A percentile compares a stretch with the other conserved stretches of the same genome.
phyloP scores from a whole-genome alignment of 1,140 invertebrate genomes.

The Drosophila prosaltans region DNA sequence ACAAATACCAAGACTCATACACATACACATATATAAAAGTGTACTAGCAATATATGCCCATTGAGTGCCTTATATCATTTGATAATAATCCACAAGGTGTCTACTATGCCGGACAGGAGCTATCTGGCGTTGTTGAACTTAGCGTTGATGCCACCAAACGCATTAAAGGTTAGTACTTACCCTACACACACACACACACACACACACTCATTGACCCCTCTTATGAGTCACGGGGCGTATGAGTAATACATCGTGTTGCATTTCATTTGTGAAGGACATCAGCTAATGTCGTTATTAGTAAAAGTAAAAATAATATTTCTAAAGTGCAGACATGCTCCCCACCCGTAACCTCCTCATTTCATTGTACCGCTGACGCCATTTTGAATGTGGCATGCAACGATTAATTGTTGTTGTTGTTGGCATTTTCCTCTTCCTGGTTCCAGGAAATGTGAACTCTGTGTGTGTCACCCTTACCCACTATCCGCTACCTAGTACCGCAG shows the following conservation, averaged over 20 bases:
- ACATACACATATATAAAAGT: slow-evolving; percentile 35
- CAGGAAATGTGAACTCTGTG: background rate
- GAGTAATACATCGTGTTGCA: slow-evolving; percentile 43
- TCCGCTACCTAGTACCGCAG: background rate
- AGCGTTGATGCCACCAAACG: slow-evolving; percentile 78
- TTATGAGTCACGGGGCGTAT: slow-evolving; percentile 64
- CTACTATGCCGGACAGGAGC: slow-evolving; percentile 85
- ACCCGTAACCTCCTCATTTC: background rate
- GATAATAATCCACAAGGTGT: slow-evolving; percentile 84
- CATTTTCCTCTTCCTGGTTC: slow-evolving; percentile 31
- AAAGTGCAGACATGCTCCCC: background rate
- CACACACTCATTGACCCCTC: background rate
- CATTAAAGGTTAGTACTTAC: slow-evolving; percentile 68
- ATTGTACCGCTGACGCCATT: slow-evolving; percentile 44
- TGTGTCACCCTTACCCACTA: background rate
- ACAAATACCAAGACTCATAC: slow-evolving; percentile 6
- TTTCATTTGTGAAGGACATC: slow-evolving; percentile 27
- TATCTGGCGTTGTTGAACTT: slow-evolving; percentile 84
- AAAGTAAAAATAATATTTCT: slow-evolving; percentile 2
- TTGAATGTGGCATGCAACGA: slow-evolving; percentile 43
- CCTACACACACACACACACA: background rate
- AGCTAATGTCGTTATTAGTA: slow-evolving; percentile 28
- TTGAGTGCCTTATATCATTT: slow-evolving; percentile 84
- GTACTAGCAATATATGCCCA: slow-evolving; percentile 82
- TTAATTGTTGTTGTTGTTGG: slow-evolving; percentile 48